Base-by-base conservation (phyloP, 2,797 vertebrate genomes). In the Dermochelys coriacea region DNA sequence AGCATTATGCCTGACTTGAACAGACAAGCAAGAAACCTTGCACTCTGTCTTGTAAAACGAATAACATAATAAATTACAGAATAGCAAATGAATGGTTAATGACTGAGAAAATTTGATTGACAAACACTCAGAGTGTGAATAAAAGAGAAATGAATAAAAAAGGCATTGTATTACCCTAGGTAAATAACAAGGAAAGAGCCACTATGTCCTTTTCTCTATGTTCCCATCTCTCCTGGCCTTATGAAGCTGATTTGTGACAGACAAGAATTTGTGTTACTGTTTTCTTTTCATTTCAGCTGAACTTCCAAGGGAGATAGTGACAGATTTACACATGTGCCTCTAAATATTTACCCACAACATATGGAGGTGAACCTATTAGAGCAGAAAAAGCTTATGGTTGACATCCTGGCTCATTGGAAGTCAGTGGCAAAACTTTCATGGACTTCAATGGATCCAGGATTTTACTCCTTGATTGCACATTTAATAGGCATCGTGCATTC, bases 51-150 rank as follows among this genome's bases (percentile, higher is more conserved):
- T 94, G 57, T 86, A 92, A 95, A 94, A 95, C 75, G 64, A 96
- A 68, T 79, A 89, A 55, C 41, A 64, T 81, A 81, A 47, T 87
- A 81, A 86, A 89, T 86, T 96, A 91, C 61, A 93, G 68, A 86
- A 91, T 51, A 91, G 80, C 34, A 92, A 96, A 92, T 87, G 71
- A 96, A 93, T 83, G 83, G 82, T 94, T 97, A 94, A 94, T 93
- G 93, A 92, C 80, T 88, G 88, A 93, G 91, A 85, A 93, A 95
- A 95, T 92, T 88, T 94, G 91, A 92, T 88, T 97, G 94, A 97
- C 85, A 97, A 95, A 93, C 84, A 93, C 37, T 78, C 0, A 3
- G 86, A 93, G 31, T 8, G 1, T 81, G 94, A 96, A 52, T 82
- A 93, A 93, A 82, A 93, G 79, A 47, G 41, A 93, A 94, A 92